Evolutionary conservation across 2,888 invertebrate genomes (phyloP), one percentile per base, ranked within the genome.

Genomic region (Beris morrisii): DNA sequence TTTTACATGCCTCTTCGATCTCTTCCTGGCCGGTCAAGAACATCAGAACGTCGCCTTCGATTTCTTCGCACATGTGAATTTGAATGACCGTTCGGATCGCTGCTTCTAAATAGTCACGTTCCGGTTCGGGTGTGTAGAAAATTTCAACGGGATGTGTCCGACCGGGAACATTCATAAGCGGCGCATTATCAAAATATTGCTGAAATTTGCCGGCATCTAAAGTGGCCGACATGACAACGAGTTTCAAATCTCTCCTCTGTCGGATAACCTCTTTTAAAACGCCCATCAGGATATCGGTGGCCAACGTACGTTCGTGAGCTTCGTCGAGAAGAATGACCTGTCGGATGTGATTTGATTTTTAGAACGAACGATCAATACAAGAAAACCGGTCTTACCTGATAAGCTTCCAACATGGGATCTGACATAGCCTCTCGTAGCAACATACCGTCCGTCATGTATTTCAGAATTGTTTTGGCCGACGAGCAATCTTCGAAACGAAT

Each of bases 391-490:
- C 97, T 91, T 3, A 97, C 97, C 77, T 97, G 91, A 81, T 99
- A 99, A 11, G 90, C 88, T 73, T 98, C 97, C 6, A 99, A 82
- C 89, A 98, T 92, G 0, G 99, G 98, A 80, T 98, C 97, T 0
- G 96, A 97, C 99, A 99, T 99, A 0, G 96, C 98, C 83, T 99
- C 99, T 69, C 99, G 84, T 43, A 99, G 83, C 79, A 99, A 87
- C 99, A 99, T 99, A 93, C 99, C 99, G 75, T 99, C 98, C 12
- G 99, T 99, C 95, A 98, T 95, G 79, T 99, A 98, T 77, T 99
- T 99, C 1, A 99, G 84, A 32, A 97, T 85, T 0, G 98, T 99
- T 76, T 91, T 93, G 0, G 92, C 87, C 1, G 95, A 95, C 2
- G 97, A 96, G 77, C 98, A 98, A 82, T 99, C 98, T 81, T 99